Evolutionary conservation across 2,113 vertebrate species (phyloP).

Genomic region (Nothoprocta pentlandii): DNA sequence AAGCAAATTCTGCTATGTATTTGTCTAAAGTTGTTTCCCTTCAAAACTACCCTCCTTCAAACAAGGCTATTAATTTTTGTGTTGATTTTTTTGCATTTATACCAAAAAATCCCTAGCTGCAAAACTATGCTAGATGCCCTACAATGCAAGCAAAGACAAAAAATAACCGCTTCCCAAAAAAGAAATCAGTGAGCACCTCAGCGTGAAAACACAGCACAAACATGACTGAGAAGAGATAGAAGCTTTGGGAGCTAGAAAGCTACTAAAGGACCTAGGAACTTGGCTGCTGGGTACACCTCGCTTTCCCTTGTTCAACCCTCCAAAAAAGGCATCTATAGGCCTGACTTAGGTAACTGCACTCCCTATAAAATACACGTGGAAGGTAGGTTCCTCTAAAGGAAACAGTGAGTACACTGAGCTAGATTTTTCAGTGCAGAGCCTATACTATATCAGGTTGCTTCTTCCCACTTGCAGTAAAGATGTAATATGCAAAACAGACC

Average conservation of each 20-base stretch:
- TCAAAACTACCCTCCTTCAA: background rate
- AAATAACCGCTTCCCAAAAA: background rate
- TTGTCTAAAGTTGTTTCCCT: background rate
- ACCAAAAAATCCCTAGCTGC: background rate
- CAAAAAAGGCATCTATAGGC: background rate
- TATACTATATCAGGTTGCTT: background rate
- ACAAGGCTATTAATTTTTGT: background rate
- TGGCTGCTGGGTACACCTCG: background rate
- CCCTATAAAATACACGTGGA: background rate
- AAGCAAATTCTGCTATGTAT: background rate
- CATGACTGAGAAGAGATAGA: background rate
- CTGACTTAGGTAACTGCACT: background rate
- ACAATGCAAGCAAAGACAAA: background rate
- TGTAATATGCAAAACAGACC: rapidly evolving
- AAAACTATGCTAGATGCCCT: background rate
- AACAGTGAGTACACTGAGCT: background rate
- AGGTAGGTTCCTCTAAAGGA: background rate
- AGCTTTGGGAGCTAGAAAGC: background rate
- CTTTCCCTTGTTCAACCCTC: background rate
- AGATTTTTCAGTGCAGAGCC: background rate
- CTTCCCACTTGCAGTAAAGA: background rate
- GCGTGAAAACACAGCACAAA: background rate
- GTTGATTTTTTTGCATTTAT: background rate
- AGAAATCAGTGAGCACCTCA: background rate
- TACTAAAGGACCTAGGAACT: background rate